These are phyloP conservation scores for Rhadinocentrus ornatus DNA, from an alignment of 2,797 vertebrate genomes.

Conservation along the genomic window DNA sequence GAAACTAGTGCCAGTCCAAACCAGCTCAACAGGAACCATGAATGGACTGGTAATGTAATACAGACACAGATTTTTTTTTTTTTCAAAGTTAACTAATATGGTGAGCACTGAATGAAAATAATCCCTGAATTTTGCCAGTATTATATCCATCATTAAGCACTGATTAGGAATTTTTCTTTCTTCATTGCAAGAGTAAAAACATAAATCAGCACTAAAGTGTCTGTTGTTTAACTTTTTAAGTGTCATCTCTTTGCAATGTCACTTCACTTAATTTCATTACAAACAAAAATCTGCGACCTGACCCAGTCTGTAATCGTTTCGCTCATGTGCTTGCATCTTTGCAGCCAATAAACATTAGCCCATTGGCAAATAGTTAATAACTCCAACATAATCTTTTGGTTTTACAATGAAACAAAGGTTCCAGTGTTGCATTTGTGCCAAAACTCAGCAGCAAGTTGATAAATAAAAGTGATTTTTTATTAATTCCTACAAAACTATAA, in stretches of 20 bases:
- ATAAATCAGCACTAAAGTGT: not conserved
- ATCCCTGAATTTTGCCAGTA: not conserved
- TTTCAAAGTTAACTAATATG: not conserved
- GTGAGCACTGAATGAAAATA: not conserved
- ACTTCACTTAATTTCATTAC: not conserved
- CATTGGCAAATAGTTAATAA: constrained; percentile 57
- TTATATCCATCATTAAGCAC: not conserved
- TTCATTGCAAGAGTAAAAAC: not conserved
- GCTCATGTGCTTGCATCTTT: constrained; percentile 4
- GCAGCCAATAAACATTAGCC: constrained; percentile 28
- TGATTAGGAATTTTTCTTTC: no score
- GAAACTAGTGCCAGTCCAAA: constrained; percentile 35
- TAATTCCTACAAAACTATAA: constrained; percentile 1
- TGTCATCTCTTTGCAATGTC: not conserved
- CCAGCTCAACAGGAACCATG: not conserved
- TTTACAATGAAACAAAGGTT: constrained; percentile 70
- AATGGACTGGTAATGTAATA: constrained; percentile 7
- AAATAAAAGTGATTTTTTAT: not conserved
- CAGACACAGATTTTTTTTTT: not conserved
- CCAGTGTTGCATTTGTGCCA: constrained; percentile 43
- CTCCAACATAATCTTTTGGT: constrained; percentile 61
- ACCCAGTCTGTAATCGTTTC: not conserved
- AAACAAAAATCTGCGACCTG: not conserved
- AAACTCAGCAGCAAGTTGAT: constrained; percentile 11
- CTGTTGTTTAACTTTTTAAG: not conserved